Conservation (phyloP, 2,888 invertebrate species). For the Papilio elwesi region DNA sequence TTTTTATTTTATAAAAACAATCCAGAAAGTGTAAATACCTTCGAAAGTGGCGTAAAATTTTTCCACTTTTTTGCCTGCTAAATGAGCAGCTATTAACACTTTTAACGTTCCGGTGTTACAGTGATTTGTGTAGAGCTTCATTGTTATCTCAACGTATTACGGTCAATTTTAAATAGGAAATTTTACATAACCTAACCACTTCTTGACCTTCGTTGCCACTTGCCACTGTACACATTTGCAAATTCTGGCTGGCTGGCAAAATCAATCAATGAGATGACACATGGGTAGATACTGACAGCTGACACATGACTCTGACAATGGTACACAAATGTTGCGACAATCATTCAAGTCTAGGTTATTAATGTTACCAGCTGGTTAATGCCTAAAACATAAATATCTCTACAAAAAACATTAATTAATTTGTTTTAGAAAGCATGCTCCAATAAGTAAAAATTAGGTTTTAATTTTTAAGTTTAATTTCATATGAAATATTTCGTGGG, state of each 20-base stretch:
- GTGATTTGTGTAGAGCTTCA: conserved; percentile 90
- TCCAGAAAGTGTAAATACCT: conserved; percentile 72
- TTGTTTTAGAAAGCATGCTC: no score
- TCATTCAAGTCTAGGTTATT: no score
- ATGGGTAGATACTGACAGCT: no score
- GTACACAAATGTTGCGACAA: no score
- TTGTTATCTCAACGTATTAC: conserved; percentile 64
- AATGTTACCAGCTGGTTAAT: no score
- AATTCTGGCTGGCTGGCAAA: neutral
- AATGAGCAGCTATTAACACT: conserved; percentile 87
- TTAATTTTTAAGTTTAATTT: no score
- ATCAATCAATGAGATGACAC: neutral
- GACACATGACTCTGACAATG: no score
- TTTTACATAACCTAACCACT: conserved; percentile 33
- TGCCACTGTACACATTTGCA: conserved; percentile 4
- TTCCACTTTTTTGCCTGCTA: conserved; percentile 84
- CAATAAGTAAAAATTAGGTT: no score
- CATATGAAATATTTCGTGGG: no score
- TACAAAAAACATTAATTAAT: no score
- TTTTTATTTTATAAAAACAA: conserved; percentile 18
- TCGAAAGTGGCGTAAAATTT: conserved; percentile 84
- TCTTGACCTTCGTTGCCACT: conserved; percentile 28
- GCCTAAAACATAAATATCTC: no score
- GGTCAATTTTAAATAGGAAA: conserved; percentile 38
- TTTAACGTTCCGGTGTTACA: conserved; percentile 91